Conservation (phyloP, 2,797 vertebrate genomes). For the Acipenser transmontanus region DNA sequence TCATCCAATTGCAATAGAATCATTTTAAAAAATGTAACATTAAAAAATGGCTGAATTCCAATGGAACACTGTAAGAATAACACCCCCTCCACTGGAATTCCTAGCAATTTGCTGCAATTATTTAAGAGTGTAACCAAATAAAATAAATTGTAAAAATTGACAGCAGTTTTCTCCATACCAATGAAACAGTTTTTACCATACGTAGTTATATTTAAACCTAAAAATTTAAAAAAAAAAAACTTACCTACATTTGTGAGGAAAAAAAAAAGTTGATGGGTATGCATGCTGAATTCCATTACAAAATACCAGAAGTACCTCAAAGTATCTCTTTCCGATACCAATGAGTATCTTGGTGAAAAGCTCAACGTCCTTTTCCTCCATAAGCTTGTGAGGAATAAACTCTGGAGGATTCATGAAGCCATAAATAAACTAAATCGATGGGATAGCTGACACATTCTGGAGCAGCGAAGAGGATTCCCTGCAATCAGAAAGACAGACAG, state of each 20-base stretch:
- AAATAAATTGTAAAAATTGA: no score
- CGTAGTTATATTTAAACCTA: no score
- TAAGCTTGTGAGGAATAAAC: conserved; percentile 60
- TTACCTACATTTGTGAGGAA: neutral
- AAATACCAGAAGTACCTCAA: conserved; percentile 39
- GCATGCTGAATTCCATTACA: neutral
- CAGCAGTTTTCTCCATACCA: no score
- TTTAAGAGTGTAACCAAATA: no score
- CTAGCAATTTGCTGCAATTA: no score
- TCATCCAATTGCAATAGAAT: no score
- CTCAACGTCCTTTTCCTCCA: conserved; percentile 62
- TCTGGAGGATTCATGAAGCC: conserved; percentile 54
- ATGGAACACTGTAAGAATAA: no score
- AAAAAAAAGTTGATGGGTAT: neutral
- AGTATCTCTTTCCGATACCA: conserved; percentile 60
- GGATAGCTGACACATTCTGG: conserved; percentile 48
- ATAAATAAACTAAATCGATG: conserved; percentile 54
- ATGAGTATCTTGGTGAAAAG: conserved; percentile 62
- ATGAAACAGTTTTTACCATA: no score
- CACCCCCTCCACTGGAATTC: no score
- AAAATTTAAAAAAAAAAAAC: no score
- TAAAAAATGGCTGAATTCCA: no score
- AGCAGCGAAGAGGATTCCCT: conserved; percentile 54
- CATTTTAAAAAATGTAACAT: no score
- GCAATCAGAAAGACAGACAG: conserved; percentile 6